Base-by-base conservation (phyloP, 1,140 invertebrate genomes). In the Scaptomyza hsui region DNA sequence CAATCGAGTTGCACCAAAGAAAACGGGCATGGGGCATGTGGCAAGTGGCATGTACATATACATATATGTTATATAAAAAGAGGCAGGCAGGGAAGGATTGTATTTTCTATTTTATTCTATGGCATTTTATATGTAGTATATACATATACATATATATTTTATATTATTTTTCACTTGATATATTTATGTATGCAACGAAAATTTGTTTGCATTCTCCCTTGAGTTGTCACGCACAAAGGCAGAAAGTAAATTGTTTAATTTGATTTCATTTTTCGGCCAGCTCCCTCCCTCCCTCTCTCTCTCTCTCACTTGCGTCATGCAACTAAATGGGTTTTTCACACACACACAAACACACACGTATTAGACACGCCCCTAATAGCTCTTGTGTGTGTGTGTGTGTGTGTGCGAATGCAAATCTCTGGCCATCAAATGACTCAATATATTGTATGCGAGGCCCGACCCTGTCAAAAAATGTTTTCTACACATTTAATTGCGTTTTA, bases 221-320 rank as follows among this genome's bases (percentile, higher is more conserved):
- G 82, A 88, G 82, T 79, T 88, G 82, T 88, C 82, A 88, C 82
- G 82, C 82, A 88, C 83, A 88, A 89, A 82, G 83, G 78, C 75
- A 72, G 56, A 82, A 21, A 82, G 75, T 75, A 88, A 89, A 89
- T 89, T 88, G 82, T 88, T 89, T 88, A 88, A 88, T 88, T 88
- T 88, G 83, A 88, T 88, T 89, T 88, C 49, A 76, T 42, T 73
- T 62, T 42, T 62, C n/a, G 70, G 47, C 59, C 26, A 29, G 26
- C 6, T 29, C 19, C 2, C 19, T n/a, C n/a, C n/a, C n/a, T n/a
- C 1, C 4, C 19, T 21, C 19, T 21, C 19, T 1, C 19, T 21
- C 6, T 29, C 26, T 7, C 26, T 18, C 81, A 72, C 80, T 85
- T 85, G 82, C 81, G 77, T 85, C 80, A 85, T 76, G 59, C 37